Conservation (phyloP, 2,797 vertebrate species). For the Scolopax bukidnonensis region DNA sequence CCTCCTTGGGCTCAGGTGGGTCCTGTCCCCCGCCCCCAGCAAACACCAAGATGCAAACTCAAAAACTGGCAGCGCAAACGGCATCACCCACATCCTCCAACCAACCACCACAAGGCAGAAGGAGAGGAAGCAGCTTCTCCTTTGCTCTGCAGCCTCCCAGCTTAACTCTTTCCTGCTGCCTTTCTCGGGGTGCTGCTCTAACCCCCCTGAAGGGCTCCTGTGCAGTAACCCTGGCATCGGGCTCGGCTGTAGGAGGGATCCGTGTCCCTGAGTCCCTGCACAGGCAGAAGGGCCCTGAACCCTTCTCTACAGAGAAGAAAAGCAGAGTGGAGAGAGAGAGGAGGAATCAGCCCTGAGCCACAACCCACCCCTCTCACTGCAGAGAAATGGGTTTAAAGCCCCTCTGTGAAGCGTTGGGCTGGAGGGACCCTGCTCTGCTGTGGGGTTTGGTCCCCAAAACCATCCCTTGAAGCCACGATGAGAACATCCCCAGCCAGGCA, state of each 20-base stretch:
- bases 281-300: not conserved
- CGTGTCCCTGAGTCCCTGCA: accelerated
- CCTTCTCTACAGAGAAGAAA: not conserved
- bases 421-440: not conserved
- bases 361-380: accelerated
- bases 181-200: not conserved
- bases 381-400: not conserved
- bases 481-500: not conserved
- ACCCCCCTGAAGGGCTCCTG: accelerated
- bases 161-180: not conserved
- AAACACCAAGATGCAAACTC: not conserved
- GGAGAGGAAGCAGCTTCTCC: not conserved
- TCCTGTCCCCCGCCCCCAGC: not conserved
- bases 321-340: not conserved
- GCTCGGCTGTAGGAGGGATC: not conserved
- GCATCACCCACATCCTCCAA: slow-evolving; percentile 3
- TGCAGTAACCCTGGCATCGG: accelerated
- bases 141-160: accelerated
- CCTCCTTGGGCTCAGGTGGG: not conserved
- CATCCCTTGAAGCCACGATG: accelerated
- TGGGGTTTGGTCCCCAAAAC: not conserved
- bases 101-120: not conserved
- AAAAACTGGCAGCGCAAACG: not conserved
- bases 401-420: not conserved
- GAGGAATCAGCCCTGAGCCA: not conserved